phyloP scores from a whole-genome alignment of 2,797 vertebrate genomes.

The Urophycis tenuis region DNA sequence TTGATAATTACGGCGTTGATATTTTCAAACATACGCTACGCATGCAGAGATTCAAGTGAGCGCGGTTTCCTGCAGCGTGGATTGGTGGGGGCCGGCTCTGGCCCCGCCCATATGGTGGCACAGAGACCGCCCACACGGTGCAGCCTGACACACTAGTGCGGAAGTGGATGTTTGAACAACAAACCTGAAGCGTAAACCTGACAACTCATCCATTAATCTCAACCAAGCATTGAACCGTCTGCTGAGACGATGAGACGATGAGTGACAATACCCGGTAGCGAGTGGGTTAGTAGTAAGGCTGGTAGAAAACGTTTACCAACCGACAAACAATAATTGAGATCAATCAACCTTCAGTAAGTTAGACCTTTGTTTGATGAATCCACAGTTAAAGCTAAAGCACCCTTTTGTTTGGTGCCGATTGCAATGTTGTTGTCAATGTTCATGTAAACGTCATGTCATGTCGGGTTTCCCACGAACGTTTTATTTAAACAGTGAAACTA shows the following conservation, averaged over 20 bases:
- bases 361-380: background rate
- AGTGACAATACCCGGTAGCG: background rate
- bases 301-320: background rate
- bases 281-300: background rate
- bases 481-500: background rate
- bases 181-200: background rate
- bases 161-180: background rate
- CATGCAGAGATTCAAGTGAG: conserved; percentile 58
- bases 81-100: conserved; percentile 52
- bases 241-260: background rate
- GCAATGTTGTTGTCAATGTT: background rate
- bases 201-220: background rate
- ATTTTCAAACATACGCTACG: background rate
- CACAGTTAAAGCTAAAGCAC: no score
- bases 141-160: background rate
- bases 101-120: conserved; percentile 22
- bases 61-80: conserved; percentile 61
- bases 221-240: background rate
- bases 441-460: background rate
- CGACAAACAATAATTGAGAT: background rate
- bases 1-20: no score
- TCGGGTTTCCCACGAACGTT: background rate
- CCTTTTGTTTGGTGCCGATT: background rate
- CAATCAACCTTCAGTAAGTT: background rate
- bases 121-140: background rate